These are phyloP conservation scores for Coronaproctus castanopsis DNA, from an alignment of 2,888 invertebrate species.

Conservation along the genomic window DNA sequence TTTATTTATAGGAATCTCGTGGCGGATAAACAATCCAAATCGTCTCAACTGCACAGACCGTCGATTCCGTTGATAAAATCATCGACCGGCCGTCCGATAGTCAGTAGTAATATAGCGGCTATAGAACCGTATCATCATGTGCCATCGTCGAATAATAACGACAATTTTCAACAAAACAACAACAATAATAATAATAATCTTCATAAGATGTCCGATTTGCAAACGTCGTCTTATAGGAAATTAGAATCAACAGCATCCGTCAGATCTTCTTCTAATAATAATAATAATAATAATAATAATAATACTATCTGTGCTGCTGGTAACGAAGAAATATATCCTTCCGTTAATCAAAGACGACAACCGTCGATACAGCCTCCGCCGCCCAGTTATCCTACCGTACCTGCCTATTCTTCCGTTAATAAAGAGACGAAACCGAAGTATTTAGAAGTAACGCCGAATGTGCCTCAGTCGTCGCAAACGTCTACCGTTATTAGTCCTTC, in stretches of 20 bases:
- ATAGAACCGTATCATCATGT: constrained; percentile 75
- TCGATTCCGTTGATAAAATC: neutral
- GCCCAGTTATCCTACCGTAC: neutral
- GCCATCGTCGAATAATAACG: constrained; percentile 28
- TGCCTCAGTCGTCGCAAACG: neutral
- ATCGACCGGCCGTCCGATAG: constrained; percentile 24
- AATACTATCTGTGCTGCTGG: neutral
- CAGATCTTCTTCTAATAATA: neutral
- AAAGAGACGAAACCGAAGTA: neutral
- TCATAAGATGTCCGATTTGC: neutral
- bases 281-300: neutral
- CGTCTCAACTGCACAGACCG: neutral
- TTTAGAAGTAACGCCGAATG: neutral
- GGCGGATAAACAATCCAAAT: neutral
- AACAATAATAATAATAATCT: neutral
- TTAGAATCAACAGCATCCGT: neutral
- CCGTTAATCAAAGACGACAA: neutral
- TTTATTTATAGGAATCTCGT: neutral
- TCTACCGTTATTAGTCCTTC: neutral
- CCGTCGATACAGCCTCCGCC: neutral
- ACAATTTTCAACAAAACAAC: constrained; percentile 1
- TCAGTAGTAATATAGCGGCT: constrained; percentile 44
- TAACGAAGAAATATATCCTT: neutral
- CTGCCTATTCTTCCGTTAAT: neutral
- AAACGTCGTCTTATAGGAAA: neutral